Base-by-base conservation (phyloP, 2,888 invertebrate genomes). In the Caenorhabditis sp. region DNA sequence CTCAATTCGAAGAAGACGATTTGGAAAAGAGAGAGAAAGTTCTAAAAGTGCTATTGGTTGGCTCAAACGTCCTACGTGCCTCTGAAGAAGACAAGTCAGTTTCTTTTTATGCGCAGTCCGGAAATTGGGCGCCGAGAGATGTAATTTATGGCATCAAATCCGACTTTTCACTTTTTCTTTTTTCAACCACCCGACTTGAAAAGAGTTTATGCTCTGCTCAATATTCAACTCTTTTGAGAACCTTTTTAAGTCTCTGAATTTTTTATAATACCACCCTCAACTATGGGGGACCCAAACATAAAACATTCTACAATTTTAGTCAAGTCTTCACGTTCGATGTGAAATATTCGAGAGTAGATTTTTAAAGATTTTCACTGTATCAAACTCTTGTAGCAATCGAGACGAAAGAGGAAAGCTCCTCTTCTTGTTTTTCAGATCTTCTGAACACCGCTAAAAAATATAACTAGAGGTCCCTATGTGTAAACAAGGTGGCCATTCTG, bases 101-200 rank as follows among this genome's bases (percentile, higher is more conserved):
- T 61, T 77, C 61, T 77, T 70, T 77, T 63, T 44, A 79, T 72
- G 47, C 79, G 26, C 64, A 64, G 54, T 28, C 77, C 79, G 79
- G 70, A 70, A 79, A 79, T 79, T 79, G 79, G 70, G 70, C 70
- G 64, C 70, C n/a, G 64, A 79, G 79, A 64, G 64, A 79, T 79
- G 79, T 70, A 79, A 79, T 79, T 79, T 79, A 79, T 79, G 79
- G 79, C 79, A 70, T 70, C 64, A 70, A 79, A 79, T 70, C 79
- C 70, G 47, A 63, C 79, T 70, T 79, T 79, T 79, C 79, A 56
- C 56, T 70, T 79, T 68, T 64, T 51, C 63, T 54, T 69, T 51
- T 51, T 61, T 77, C 26, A 68, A 44, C 59, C 68, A 59, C 59
- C 19, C 69, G 5, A 2, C 35, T 51, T 68, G 38, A 68, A n/a